These are phyloP conservation scores for Tetheella fluctuosa DNA, from an alignment of 2,888 invertebrate species.

Conservation along the genomic window DNA sequence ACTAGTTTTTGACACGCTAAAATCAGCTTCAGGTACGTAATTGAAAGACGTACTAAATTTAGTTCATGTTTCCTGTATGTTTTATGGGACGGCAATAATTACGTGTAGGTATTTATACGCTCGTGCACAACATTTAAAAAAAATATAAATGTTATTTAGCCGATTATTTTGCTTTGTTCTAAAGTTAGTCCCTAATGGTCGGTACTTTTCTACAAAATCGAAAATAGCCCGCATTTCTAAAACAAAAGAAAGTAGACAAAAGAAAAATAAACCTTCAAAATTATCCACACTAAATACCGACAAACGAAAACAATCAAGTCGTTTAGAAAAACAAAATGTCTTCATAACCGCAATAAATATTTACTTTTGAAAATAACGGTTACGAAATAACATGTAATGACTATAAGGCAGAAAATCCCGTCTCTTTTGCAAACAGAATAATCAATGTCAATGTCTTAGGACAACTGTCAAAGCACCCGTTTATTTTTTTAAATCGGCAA, in stretches of 20 bases:
- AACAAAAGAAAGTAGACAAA: slow-evolving; percentile 18
- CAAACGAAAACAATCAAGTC: slow-evolving; percentile 31
- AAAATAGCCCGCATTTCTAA: slow-evolving; percentile 3
- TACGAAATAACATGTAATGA: slow-evolving; percentile 18
- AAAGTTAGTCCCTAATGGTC: background rate
- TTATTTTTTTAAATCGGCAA: slow-evolving; percentile 21
- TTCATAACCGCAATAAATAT: slow-evolving; percentile 62
- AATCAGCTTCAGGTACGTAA: too few species aligned
- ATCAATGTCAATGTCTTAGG: slow-evolving; percentile 22
- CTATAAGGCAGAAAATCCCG: slow-evolving; percentile 4
- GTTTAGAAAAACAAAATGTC: slow-evolving; percentile 34
- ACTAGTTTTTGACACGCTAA: too few species aligned
- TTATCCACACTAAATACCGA: slow-evolving; percentile 26
- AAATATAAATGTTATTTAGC: too few species aligned
- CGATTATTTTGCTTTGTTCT: too few species aligned
- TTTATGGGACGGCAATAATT: too few species aligned
- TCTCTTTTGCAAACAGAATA: too few species aligned
- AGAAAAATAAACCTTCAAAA: slow-evolving; percentile 14
- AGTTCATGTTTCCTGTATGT: too few species aligned
- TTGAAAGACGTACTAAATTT: too few species aligned
- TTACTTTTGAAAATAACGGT: slow-evolving; percentile 42
- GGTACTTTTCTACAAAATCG: background rate
- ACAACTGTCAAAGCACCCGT: slow-evolving; percentile 31
- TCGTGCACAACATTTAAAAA: too few species aligned
- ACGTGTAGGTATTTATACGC: too few species aligned